Evolutionary conservation across 2,113 vertebrate genomes (phyloP), one percentile per base, ranked within the genome.

Genomic region (Oncorhynchus clarkii): DNA sequence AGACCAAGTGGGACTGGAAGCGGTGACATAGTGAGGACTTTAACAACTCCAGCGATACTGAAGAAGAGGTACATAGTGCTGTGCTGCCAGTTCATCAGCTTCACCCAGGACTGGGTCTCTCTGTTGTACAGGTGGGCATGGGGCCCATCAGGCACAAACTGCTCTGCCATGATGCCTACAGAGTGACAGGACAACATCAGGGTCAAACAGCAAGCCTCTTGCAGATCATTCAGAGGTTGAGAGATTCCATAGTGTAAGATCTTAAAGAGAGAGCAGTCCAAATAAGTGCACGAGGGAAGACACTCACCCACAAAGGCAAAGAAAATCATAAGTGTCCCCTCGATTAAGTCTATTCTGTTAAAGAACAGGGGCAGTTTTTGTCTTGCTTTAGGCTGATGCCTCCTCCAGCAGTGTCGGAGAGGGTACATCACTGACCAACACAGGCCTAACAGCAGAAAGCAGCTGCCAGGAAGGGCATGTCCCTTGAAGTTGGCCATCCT

Each of bases 61-160:
- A 92, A 99, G 92, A 99, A 99, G 9, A 99, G 89, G 85, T 99
- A 99, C 97, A 99, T 99, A 72, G 97, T 99, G 86, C 89, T 87
- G 90, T 99, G 98, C 85, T 99, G 98, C 98, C 98, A 99, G 88
- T 99, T 99, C 97, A 98, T 98, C 70, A 97, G 85, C 86, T 99
- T 98, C 16, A 96, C 91, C 98, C 98, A 99, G 0, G 88, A 72
- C 0, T 2, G 67, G 1, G 71, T 78, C 11, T 89, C 78, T 0
- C 72, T 76, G 0, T 87, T 60, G 75, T 93, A 95, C 18, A 99
- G 94, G 74, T 91, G 91, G 57, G 96, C 79, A 66, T 99, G 96
- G 0, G 98, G 98, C 0, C 98, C 97, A 0, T 97, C 95, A 0
- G 95, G 95, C 22, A 98, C 96, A 77, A 99, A 98, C 93, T 99